Base-by-base conservation (phyloP, 1,140 invertebrate genomes). In the Galendromus occidentalis region DNA sequence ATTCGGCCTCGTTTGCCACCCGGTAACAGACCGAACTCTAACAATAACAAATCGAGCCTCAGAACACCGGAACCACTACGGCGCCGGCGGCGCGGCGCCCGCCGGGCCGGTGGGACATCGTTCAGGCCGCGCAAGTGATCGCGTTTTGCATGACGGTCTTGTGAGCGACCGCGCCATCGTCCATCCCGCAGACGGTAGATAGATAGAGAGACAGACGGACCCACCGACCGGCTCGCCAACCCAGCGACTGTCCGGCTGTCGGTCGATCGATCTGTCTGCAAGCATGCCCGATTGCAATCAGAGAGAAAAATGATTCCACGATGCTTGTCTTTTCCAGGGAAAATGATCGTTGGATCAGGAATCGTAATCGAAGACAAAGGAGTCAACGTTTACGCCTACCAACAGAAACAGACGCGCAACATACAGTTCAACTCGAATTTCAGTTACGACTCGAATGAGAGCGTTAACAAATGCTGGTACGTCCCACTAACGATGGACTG, bases 361-460 rank as follows among this genome's bases (percentile, higher is more conserved):
- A 59, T 59, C 51, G 51, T 59, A 22, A 59, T 59, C 51, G 51
- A 59, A 59, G 51, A 59, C 25, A 25, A 33, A 59, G 51, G 51
- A 59, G 51, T 59, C 51, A 59, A 59, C 51, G 33, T 59, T 17
- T 59, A 59, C 9, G 51, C 51, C 17, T 59, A 59, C 22, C 51
- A 59, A 33, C 33, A 29, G 22, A 33, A 33, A 14, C 25, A 33
- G 22, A 33, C 25, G 25, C 51, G 33, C 22, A 25, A 59, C 22
- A 33, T 59, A 59, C 51, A 59, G 22, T 59, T 29, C 51, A 25
- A 59, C 51, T 25, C 51, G 25, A 59, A 59, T 25, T 59, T 29
- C 9, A 59, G 51, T 22, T 59, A 59, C 22, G 51, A 59, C 22
- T 59, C 51, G 20, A 33, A 59, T 9, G 51, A 59, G 51, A 59